These are phyloP conservation scores for Synergus laeviventris DNA, from an alignment of 2,888 invertebrate species.

Conservation along the genomic window DNA sequence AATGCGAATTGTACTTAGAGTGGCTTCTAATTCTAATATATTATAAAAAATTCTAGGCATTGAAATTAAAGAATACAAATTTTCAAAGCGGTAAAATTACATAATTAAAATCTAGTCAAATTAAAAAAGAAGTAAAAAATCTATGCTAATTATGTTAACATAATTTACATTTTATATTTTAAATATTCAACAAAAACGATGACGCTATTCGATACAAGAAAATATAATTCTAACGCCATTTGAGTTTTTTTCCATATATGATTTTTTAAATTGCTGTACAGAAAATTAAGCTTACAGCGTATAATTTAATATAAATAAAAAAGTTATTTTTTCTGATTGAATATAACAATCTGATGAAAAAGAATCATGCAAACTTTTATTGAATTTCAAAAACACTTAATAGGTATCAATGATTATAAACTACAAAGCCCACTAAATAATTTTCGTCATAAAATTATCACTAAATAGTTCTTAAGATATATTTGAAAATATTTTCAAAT, in stretches of 20 bases:
- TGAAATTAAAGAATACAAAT: too few species aligned
- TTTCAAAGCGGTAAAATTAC: too few species aligned
- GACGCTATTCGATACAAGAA: neutral
- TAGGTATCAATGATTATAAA: slow-evolving; percentile 1
- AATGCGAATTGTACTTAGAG: neutral
- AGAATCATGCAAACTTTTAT: neutral
- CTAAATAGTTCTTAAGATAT: too few species aligned
- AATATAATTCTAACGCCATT: neutral
- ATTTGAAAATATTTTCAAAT: neutral
- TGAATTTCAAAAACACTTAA: neutral
- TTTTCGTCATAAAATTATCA: neutral
- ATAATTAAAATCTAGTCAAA: too few species aligned
- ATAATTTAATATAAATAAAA: neutral
- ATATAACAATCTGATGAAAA: slow-evolving; percentile 2
- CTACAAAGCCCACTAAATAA: neutral
- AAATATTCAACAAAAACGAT: neutral
- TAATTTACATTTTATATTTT: neutral
- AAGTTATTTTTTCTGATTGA: neutral
- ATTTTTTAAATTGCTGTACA: neutral
- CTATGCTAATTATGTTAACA: too few species aligned
- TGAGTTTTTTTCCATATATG: neutral
- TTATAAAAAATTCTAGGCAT: too few species aligned
- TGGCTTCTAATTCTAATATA: too few species aligned
- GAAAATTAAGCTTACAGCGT: neutral
- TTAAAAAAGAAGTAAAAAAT: too few species aligned